Conservation (phyloP, 2,888 invertebrate genomes). For the Cremastobaeus sp. region DNA sequence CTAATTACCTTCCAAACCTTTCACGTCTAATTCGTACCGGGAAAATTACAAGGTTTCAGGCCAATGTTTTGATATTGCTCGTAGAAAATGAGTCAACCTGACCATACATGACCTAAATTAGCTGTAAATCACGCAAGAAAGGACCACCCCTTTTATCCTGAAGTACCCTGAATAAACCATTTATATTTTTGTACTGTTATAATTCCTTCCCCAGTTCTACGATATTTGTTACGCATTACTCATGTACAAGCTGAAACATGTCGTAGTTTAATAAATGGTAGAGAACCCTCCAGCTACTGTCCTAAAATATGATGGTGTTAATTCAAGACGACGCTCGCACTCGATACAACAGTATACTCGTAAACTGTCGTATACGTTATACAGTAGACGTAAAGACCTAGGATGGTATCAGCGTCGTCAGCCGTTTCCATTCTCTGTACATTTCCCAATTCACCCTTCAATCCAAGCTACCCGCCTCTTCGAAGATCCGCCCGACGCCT, state of each 20-base stretch:
- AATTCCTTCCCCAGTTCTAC: constrained; percentile 57
- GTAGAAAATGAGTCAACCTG: no score
- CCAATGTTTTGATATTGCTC: no score
- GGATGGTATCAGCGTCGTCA: constrained; percentile 68
- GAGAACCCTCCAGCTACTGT: constrained; percentile 69
- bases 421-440: constrained; percentile 69
- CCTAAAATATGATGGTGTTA: constrained; percentile 77
- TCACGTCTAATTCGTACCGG: no score
- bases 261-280: constrained; percentile 72
- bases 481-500: constrained; percentile 54
- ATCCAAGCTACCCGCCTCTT: constrained; percentile 64
- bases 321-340: constrained; percentile 74
- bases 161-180: not conserved
- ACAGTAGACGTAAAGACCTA: constrained; percentile 50
- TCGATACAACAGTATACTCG: constrained; percentile 68
- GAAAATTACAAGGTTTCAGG: no score
- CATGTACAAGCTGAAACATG: constrained; percentile 65
- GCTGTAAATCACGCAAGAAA: no score
- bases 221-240: constrained; percentile 68
- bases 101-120: no score
- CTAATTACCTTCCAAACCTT: no score
- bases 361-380: no score
- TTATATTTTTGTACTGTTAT: constrained; percentile 15
- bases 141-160: no score
- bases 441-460: constrained; percentile 66